Percentiles rank a stretch among this genome's conserved stretches.
These are phyloP conservation scores for Bergia puertoricense DNA, from an alignment of 92 coral and sea anemone genomes.

Conservation along the genomic window DNA sequence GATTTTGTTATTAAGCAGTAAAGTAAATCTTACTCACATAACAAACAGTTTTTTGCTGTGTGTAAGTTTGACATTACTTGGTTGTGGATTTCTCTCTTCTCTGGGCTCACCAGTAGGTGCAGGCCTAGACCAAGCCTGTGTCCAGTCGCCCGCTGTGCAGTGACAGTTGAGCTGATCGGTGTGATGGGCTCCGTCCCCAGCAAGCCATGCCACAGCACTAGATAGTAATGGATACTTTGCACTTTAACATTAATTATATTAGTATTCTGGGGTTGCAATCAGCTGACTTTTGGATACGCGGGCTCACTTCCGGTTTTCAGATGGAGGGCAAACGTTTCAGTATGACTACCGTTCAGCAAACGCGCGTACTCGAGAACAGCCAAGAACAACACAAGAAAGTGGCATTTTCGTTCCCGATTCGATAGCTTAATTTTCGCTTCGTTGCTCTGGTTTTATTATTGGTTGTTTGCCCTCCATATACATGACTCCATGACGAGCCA, in stretches of 20 bases:
- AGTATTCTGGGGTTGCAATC: no score
- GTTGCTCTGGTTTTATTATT: no score
- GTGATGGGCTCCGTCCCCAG: conserved; percentile 17
- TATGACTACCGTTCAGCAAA: no score
- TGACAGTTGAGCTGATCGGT: conserved; percentile 21
- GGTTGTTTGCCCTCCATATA: no score
- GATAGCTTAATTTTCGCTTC: no score
- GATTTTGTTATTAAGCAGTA: not conserved
- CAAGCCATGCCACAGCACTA: conserved; percentile 25
- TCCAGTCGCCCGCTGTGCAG: not conserved
- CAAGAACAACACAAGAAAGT: no score
- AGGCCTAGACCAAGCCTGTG: conserved; percentile 28
- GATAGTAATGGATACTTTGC: conserved; percentile 30
- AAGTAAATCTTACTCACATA: not conserved
- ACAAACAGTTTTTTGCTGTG: not conserved
- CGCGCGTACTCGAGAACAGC: no score
- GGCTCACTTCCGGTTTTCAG: no score
- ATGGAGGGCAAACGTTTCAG: no score
- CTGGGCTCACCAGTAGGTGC: conserved; percentile 18
- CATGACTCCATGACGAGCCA: no score
- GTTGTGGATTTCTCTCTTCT: conserved; percentile 12
- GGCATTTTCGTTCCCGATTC: no score
- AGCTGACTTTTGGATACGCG: no score
- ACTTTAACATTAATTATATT: not conserved
- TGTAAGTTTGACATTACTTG: conserved; percentile 6